These are phyloP conservation scores for Xenopus borealis DNA, from an alignment of 2,113 vertebrate species.

Conservation along the genomic window DNA sequence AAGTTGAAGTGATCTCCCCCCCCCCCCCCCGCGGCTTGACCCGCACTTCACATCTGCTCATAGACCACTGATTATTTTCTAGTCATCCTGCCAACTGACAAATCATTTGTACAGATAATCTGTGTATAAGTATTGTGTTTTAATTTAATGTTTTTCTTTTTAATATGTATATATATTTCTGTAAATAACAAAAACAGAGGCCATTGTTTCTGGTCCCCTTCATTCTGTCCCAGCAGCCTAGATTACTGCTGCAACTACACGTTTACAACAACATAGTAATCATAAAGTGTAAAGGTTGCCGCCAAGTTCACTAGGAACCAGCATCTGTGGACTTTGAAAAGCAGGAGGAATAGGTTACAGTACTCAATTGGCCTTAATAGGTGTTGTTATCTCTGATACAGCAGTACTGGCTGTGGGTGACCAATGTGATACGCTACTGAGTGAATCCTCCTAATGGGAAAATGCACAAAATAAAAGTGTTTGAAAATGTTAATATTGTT, in stretches of 20 bases:
- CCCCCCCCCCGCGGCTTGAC: neutral
- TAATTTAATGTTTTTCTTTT: slow-evolving; percentile 40
- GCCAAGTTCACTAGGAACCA: neutral
- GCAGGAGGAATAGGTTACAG: neutral
- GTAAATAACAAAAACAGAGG: slow-evolving; percentile 27
- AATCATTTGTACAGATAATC: slow-evolving; percentile 36
- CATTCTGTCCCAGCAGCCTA: neutral
- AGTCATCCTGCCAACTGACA: slow-evolving; percentile 5
- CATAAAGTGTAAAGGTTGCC: too few relatives aligned
- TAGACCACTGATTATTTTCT: slow-evolving; percentile 2
- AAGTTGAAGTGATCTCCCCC: too few relatives aligned
- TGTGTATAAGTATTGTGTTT: slow-evolving; percentile 34
- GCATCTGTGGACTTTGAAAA: neutral
- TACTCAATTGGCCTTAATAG: neutral
- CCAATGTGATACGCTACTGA: neutral
- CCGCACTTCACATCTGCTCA: neutral
- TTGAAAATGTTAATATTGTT: neutral
- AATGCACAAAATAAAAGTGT: neutral
- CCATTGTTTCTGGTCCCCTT: neutral
- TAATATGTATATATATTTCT: slow-evolving; percentile 26
- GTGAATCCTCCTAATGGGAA: neutral
- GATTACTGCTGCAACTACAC: neutral
- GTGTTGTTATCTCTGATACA: neutral
- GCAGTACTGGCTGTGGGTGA: too few relatives aligned
- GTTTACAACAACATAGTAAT: neutral